Percentiles rank a stretch among this genome's conserved stretches.
Conservation (phyloP, 2,113 vertebrate species). For the Lipophrys pholis region DNA sequence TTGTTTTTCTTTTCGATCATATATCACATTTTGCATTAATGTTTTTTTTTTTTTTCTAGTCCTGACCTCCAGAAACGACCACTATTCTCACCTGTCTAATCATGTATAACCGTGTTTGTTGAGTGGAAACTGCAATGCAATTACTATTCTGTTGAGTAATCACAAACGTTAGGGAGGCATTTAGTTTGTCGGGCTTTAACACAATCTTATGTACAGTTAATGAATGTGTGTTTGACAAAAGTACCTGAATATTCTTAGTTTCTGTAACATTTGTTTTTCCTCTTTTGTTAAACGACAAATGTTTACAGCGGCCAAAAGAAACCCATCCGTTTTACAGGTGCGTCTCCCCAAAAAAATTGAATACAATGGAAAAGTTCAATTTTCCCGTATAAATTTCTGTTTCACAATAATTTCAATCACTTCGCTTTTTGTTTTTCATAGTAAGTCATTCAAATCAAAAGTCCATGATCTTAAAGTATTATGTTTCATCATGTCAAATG, state of each 20-base stretch:
- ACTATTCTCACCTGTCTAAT: conserved; percentile 53
- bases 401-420: too few species aligned
- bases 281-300: conserved; percentile 11
- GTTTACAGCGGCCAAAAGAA: conserved; percentile 14
- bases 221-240: conserved; percentile 42
- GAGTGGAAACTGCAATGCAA: conserved; percentile 55
- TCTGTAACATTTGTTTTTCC: conserved; percentile 27
- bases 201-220: conserved; percentile 48
- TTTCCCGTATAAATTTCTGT: too few species aligned
- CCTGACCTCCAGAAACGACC: conserved; percentile 56
- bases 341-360: too few species aligned
- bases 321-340: too few species aligned
- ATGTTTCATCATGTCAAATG: too few species aligned
- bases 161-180: conserved; percentile 42
- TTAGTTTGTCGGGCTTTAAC: conserved; percentile 35
- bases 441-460: too few species aligned
- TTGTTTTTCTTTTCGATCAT: conserved; percentile 28
- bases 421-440: too few species aligned
- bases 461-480: too few species aligned
- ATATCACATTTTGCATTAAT: conserved; percentile 37
- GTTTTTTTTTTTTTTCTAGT: conserved; percentile 47
- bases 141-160: conserved; percentile 45
- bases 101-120: conserved; percentile 37
- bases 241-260: conserved; percentile 5
- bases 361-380: too few species aligned